Evolutionary conservation across 2,797 vertebrate genomes (phyloP).

Genomic region (Pampus argenteus): DNA sequence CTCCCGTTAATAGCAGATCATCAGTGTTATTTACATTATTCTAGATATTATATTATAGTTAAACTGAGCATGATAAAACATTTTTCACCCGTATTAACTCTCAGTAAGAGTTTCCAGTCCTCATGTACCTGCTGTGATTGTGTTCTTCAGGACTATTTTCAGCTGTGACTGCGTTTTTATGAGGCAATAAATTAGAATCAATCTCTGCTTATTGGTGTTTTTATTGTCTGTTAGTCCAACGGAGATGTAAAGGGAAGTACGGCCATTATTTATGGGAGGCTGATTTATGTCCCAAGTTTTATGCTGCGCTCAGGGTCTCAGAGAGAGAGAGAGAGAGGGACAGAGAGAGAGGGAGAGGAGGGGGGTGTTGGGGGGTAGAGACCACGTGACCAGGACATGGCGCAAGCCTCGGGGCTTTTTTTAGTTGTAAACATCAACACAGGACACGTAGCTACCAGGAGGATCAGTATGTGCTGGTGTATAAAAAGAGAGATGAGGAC

Average conservation of each 20-base stretch:
- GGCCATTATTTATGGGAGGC: constrained; percentile 77
- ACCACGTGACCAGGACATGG: constrained; percentile 54
- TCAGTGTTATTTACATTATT: background rate
- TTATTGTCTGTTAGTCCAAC: constrained; percentile 84
- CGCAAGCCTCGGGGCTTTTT: constrained; percentile 43
- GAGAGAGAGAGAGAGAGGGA: constrained; percentile 27
- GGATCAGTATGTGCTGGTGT: background rate
- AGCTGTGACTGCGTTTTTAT: constrained; percentile 65
- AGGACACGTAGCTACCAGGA: constrained; percentile 1
- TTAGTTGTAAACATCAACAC: constrained; percentile 48
- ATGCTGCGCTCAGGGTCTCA: constrained; percentile 57
- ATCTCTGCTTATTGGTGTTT: constrained; percentile 82
- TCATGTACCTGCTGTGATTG: background rate
- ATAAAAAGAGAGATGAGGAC: constrained; percentile 4
- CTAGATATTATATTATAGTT: background rate
- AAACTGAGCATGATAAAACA: background rate
- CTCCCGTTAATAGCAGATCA: no score
- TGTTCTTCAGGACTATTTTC: constrained; percentile 1
- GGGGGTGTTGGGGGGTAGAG: constrained; percentile 1
- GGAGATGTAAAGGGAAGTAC: constrained; percentile 79
- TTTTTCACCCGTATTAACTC: background rate
- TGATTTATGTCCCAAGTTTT: constrained; percentile 80
- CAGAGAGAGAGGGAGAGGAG: background rate
- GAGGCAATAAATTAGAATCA: constrained; percentile 83
- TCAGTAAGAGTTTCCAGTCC: constrained; percentile 1